A percentile compares a stretch with the other conserved stretches of the same genome.
These are phyloP conservation scores for Deroplatys truncata DNA, from an alignment of 2,888 invertebrate species.

Conservation along the genomic window DNA sequence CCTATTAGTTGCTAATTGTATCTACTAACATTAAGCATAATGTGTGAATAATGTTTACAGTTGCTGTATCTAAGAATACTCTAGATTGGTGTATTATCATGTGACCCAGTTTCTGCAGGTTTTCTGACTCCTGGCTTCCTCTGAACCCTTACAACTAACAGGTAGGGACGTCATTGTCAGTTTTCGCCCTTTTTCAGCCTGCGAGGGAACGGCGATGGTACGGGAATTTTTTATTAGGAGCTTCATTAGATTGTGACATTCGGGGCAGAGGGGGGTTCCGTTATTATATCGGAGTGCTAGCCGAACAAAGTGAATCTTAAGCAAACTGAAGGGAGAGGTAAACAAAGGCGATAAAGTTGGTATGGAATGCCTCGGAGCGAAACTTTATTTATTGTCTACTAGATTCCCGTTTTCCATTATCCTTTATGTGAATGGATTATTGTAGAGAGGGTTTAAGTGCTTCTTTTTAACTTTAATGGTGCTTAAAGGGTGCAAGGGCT, in stretches of 20 bases:
- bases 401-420: background rate
- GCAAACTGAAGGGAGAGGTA: background rate
- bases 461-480: background rate
- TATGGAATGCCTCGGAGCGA: background rate
- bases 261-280: background rate
- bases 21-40: no score
- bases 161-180: background rate
- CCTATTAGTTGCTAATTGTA: no score
- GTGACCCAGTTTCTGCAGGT: no score
- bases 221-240: background rate
- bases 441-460: background rate
- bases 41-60: no score
- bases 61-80: no score
- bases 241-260: background rate
- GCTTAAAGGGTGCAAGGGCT: no score
- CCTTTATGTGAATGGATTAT: background rate
- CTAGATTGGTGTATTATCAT: no score
- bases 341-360: background rate
- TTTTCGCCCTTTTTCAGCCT: background rate
- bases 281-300: background rate
- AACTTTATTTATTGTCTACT: background rate
- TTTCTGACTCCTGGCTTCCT: background rate
- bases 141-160: background rate
- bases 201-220: background rate
- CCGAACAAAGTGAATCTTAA: background rate